phyloP scores from a whole-genome alignment of 2,113 vertebrate species.

The Rousettus leschenaultii region DNA sequence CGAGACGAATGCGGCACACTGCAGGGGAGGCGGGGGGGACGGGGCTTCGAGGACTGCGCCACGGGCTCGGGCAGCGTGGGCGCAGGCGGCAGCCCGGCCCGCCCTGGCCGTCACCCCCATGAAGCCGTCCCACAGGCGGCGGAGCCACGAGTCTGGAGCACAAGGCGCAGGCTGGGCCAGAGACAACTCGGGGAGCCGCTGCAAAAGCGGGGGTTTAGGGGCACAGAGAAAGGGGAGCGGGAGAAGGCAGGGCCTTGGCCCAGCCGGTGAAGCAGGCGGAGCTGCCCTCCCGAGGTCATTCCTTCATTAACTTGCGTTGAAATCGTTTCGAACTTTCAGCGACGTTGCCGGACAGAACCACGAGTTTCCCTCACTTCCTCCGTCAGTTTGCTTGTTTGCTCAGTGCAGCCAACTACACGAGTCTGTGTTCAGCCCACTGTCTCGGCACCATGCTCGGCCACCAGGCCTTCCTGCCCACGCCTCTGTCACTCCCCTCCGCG shows the following conservation, averaged over 20 bases:
- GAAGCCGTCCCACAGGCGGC: no score
- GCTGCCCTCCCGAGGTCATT: background rate
- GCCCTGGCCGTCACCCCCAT: accelerated
- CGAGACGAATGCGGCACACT: accelerated
- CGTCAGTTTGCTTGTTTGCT: background rate
- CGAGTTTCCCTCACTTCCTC: no score
- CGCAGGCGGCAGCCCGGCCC: accelerated
- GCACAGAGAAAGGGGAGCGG: accelerated
- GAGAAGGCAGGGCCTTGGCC: background rate
- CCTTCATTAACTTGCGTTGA: background rate
- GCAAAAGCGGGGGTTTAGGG: background rate
- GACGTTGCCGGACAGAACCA: background rate
- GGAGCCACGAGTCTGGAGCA: background rate
- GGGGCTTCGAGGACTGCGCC: accelerated
- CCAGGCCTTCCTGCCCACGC: no score
- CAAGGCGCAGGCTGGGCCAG: background rate
- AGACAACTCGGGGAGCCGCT: accelerated
- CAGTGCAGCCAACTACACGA: accelerated
- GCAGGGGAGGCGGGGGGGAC: background rate
- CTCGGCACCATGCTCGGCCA: background rate
- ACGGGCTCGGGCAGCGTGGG: background rate
- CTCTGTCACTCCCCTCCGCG: background rate
- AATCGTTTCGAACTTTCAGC: background rate
- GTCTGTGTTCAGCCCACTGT: background rate
- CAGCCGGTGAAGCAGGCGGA: accelerated